A percentile compares a stretch with the other conserved stretches of the same genome.
Evolutionary conservation across 2,113 vertebrate genomes (phyloP).

Genomic region (Phylloscopus trochilus): DNA sequence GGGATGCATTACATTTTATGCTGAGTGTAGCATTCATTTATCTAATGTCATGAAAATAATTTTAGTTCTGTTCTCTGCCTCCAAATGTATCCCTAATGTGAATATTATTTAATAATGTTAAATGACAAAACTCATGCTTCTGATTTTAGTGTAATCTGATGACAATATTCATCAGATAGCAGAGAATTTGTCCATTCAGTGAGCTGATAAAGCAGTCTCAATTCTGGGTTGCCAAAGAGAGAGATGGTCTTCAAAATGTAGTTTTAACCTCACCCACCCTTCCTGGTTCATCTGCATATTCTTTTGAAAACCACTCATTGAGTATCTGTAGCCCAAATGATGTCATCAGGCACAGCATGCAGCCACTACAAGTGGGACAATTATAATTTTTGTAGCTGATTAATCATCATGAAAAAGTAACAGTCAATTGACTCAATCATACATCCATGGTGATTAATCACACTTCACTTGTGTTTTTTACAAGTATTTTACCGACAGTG

Average conservation of each 20-base stretch:
- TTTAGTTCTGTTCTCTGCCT: background rate
- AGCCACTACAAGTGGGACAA: constrained; percentile 84
- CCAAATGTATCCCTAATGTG: background rate
- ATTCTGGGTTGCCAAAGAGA: constrained; percentile 29
- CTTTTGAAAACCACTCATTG: constrained; percentile 79
- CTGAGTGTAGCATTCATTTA: background rate
- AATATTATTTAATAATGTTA: constrained; percentile 36
- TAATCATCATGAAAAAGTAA: constrained; percentile 87
- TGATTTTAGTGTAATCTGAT: constrained; percentile 53
- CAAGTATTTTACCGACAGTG: constrained; percentile 82
- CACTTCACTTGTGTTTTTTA: constrained; percentile 82
- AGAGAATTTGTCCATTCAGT: constrained; percentile 48
- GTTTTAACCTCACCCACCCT: constrained; percentile 66
- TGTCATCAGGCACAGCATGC: constrained; percentile 84
- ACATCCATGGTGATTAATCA: constrained; percentile 85
- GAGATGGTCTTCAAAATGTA: constrained; percentile 67
- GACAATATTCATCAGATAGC: constrained; percentile 26
- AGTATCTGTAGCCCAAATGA: constrained; percentile 82
- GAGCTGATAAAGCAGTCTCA: constrained; percentile 48
- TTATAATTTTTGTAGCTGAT: constrained; percentile 88
- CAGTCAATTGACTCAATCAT: constrained; percentile 87
- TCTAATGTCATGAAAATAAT: background rate
- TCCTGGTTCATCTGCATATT: constrained; percentile 76
- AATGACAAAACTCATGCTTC: constrained; percentile 43
- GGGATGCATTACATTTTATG: background rate